Evolutionary conservation across 2,888 invertebrate genomes (phyloP).

Genomic region (Phytoseiulus persimilis): DNA sequence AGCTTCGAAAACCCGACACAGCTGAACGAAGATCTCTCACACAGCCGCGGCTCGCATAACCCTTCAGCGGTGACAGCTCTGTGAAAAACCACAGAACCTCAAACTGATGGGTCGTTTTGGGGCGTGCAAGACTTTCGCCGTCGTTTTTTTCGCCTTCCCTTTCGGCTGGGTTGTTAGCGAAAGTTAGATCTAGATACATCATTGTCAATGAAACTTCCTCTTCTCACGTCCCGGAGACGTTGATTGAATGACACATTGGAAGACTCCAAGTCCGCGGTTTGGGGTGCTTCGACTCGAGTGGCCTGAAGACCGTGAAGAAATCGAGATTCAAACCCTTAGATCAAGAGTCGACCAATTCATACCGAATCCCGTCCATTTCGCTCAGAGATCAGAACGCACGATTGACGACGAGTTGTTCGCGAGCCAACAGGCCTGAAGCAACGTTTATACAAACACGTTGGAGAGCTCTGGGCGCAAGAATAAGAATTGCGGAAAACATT

Average conservation of each 20-base stretch:
- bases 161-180: too few species aligned
- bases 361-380: too few species aligned
- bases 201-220: too few species aligned
- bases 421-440: too few species aligned
- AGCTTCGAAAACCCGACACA: not conserved
- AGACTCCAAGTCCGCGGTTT: not conserved
- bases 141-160: not conserved
- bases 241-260: not conserved
- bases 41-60: not conserved
- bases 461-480: too few species aligned
- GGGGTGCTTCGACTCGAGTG: not conserved
- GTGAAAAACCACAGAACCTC: not conserved
- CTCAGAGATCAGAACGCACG: too few species aligned
- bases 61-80: not conserved
- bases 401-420: too few species aligned
- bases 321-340: too few species aligned
- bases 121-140: not conserved
- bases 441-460: too few species aligned
- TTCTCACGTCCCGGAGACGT: not conserved
- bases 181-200: too few species aligned
- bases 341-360: too few species aligned
- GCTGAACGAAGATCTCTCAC: not conserved
- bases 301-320: not conserved
- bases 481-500: too few species aligned
- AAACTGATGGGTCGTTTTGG: not conserved